Conservation (phyloP, 2,888 invertebrate species). For the Epiblema foenella region DNA sequence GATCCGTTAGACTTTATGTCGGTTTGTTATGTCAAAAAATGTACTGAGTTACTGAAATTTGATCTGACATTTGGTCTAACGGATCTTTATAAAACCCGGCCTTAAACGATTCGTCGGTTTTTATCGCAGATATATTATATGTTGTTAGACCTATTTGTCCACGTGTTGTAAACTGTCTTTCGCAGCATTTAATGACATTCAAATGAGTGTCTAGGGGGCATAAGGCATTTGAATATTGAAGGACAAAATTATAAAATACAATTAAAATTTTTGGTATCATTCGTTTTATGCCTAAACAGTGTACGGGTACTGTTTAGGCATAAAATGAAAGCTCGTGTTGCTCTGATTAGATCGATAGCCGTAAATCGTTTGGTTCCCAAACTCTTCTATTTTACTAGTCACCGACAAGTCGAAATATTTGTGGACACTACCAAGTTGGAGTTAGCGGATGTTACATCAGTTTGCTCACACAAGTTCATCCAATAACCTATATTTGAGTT, state of each 20-base stretch:
- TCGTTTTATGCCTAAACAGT: too few relatives aligned
- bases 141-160: constrained; percentile 19
- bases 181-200: not conserved
- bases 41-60: too few relatives aligned
- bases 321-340: not conserved
- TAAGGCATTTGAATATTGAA: not conserved
- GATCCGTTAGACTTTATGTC: too few relatives aligned
- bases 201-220: not conserved
- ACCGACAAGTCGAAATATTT: constrained; percentile 37
- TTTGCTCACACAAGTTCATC: constrained; percentile 57
- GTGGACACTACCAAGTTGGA: constrained; percentile 39
- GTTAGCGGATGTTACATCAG: constrained; percentile 63
- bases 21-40: too few relatives aligned
- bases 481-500: constrained; percentile 73
- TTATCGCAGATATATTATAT: constrained; percentile 26
- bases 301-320: too few relatives aligned
- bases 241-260: not conserved
- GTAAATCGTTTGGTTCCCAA: constrained; percentile 31
- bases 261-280: too few relatives aligned
- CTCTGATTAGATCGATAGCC: not conserved
- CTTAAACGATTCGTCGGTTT: too few relatives aligned
- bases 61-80: too few relatives aligned
- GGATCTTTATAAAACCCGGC: too few relatives aligned
- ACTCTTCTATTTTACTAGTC: constrained; percentile 17
- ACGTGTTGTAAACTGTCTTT: constrained; percentile 16